These are phyloP conservation scores for Drosophila kurseongensis DNA, from an alignment of 1,140 invertebrate genomes.

Conservation along the genomic window DNA sequence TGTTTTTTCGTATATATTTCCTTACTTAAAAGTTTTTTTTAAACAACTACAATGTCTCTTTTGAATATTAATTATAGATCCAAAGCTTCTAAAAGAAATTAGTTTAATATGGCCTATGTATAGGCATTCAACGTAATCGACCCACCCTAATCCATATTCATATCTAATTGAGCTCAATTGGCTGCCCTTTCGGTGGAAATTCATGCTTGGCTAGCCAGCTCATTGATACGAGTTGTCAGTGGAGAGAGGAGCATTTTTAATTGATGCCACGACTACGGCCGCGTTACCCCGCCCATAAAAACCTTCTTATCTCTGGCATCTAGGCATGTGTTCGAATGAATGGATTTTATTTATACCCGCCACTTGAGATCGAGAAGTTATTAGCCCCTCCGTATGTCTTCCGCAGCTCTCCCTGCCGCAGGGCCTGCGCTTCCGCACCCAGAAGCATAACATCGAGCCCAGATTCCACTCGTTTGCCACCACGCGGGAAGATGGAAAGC, in stretches of 20 bases:
- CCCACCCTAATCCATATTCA: constrained; percentile 40
- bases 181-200: constrained; percentile 56
- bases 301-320: constrained; percentile 57
- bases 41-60: too few relatives aligned
- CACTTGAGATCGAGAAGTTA: constrained; percentile 8
- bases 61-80: too few relatives aligned
- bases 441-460: constrained; percentile 95
- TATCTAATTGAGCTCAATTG: constrained; percentile 79
- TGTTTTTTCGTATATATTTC: too few relatives aligned
- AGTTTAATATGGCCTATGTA: too few relatives aligned
- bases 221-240: constrained; percentile 44
- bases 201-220: constrained; percentile 57
- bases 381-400: constrained; percentile 4
- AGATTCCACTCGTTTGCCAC: constrained; percentile 98
- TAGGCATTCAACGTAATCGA: not conserved
- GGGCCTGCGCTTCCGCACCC: constrained; percentile 96
- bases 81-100: too few relatives aligned
- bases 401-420: constrained; percentile 96
- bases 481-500: constrained; percentile 97
- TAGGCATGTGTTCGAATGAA: constrained; percentile 53
- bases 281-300: constrained; percentile 27
- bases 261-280: constrained; percentile 67
- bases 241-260: constrained; percentile 46
- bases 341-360: constrained; percentile 39
- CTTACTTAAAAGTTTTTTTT: too few relatives aligned